Evolutionary conservation across 2,113 vertebrate species (phyloP), one percentile per base, ranked within the genome.

Genomic region (Otolemur garnettii): DNA sequence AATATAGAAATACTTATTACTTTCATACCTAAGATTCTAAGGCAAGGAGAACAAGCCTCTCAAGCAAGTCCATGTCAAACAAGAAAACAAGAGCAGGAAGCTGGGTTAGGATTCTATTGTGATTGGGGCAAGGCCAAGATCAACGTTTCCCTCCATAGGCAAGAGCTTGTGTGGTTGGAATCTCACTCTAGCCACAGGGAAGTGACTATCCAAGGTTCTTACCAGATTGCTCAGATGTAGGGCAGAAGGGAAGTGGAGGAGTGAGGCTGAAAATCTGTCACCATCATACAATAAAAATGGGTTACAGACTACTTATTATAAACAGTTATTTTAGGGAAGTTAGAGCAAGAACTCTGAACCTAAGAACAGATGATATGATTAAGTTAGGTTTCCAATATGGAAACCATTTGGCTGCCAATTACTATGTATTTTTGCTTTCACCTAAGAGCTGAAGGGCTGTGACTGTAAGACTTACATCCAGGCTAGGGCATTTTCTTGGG

Each of bases 261-360:
- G 24, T 53, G n/a, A 79, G 3, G 15, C 22, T 42, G 85, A 45
- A 75, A 74, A n/a, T 12, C 5, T 68, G 15, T 50, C 55, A 79
- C 5, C 13, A 72, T 66, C 18, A 35, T 15, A 78, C 3, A 50
- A 2, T 35, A 68, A 55, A 75, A 82, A 42, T 14, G 7, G 64
- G n/a, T 6, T 71, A 24, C 53, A 94, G 22, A 83, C 35, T 77
- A 22, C 21, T 82, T 86, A 62, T 87, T n/a, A 33, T 33, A 78
- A 33, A 62, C 57, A 77, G 14, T 83, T 83, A 79, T 88, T 84
- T 89, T 19, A 92, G 55, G 53, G 35, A 88, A 79, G 72, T 19
- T 78, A 24, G 30, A 83, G 42, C 82, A 79, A 82, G 1, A 38
- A 4, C 45, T 33, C 45, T 85, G 18, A 1, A 38, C 17, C 80